These are phyloP conservation scores for Orbicella faveolata DNA, from an alignment of 64 coral and sea anemone species.

Conservation along the genomic window DNA sequence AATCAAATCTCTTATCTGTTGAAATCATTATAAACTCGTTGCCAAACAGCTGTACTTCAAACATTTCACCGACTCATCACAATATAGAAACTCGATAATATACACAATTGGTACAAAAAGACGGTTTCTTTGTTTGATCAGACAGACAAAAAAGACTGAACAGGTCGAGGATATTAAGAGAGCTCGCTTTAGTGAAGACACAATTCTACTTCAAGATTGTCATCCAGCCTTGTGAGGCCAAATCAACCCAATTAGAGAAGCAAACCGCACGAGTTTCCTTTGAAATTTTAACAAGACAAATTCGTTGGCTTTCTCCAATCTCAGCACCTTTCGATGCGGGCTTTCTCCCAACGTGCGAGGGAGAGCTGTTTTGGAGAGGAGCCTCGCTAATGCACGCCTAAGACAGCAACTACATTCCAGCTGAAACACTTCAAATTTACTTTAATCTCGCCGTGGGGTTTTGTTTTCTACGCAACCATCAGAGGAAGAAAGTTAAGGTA, in stretches of 20 bases:
- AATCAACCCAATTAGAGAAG: background rate
- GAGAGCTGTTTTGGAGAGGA: background rate
- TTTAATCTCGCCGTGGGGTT: background rate
- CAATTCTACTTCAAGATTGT: background rate
- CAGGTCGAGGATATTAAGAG: background rate
- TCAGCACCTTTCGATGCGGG: background rate
- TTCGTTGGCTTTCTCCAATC: background rate
- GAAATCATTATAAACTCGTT: constrained; percentile 54
- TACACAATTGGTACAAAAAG: constrained; percentile 18
- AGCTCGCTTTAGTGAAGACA: background rate
- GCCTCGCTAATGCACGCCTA: background rate
- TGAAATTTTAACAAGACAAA: background rate
- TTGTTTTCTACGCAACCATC: background rate
- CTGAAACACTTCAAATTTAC: constrained; percentile 3
- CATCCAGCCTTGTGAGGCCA: background rate
- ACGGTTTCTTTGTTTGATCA: constrained; percentile 29
- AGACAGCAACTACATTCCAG: constrained; percentile 2
- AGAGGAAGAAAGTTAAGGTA: background rate
- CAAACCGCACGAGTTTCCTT: background rate
- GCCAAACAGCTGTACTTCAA: constrained; percentile 27
- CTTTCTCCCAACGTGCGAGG: background rate
- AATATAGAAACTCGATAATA: constrained; percentile 5
- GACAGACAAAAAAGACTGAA: background rate
- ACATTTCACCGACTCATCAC: background rate
- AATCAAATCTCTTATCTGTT: constrained; percentile 20